phyloP scores from a whole-genome alignment of 2,113 vertebrate genomes.

The Podarcis muralis region DNA sequence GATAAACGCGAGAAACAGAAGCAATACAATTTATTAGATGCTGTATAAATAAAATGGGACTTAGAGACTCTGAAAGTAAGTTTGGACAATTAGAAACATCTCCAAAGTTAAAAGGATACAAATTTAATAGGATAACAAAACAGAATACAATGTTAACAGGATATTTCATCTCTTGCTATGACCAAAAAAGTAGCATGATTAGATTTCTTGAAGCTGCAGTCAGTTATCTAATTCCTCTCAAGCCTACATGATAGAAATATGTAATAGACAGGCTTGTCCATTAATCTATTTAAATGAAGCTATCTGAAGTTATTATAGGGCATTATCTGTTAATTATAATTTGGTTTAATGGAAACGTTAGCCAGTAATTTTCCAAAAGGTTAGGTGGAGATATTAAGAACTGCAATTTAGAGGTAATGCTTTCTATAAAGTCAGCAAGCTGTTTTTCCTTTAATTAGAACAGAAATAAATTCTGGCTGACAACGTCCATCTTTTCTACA shows the following conservation, averaged over 20 bases:
- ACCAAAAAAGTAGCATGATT: background rate
- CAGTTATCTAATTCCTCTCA: background rate
- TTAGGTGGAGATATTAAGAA: background rate
- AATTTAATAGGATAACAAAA: too few species aligned
- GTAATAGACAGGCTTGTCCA: background rate
- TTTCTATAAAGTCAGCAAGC: background rate
- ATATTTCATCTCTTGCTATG: background rate
- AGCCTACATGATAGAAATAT: background rate
- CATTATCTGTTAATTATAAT: constrained; percentile 7
- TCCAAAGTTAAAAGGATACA: background rate
- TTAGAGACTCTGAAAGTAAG: background rate
- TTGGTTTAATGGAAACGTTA: constrained; percentile 7
- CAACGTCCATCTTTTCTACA: background rate
- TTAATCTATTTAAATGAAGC: constrained; percentile 4
- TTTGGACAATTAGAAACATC: background rate
- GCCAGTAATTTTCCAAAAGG: background rate
- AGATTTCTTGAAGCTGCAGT: background rate
- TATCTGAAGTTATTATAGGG: background rate
- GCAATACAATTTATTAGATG: background rate
- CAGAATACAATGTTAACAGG: background rate
- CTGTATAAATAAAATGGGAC: background rate
- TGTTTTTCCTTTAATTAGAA: background rate
- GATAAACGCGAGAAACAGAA: too few species aligned
- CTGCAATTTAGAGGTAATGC: background rate
- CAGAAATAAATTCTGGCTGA: background rate